Conservation (phyloP, 2,888 invertebrate genomes). For the Ashinkailepas kermadecensis region DNA sequence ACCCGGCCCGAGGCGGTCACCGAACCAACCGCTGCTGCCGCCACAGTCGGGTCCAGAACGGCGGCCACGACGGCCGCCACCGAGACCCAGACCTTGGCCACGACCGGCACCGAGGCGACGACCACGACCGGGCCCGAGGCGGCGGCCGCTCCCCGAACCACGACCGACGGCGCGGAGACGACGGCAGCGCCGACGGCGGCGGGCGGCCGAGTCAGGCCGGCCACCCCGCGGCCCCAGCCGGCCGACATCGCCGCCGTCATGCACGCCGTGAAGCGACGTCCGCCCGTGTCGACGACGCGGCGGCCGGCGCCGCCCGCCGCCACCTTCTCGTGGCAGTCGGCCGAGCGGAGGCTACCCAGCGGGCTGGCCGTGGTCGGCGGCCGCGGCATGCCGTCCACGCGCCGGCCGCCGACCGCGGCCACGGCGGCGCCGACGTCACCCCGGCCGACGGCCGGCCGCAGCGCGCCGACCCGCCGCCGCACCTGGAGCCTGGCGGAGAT, state of each 20-base stretch:
- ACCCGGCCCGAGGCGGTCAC: neutral
- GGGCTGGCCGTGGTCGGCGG: neutral
- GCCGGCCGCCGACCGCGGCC: neutral
- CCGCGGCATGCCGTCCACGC: neutral
- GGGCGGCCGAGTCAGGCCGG: neutral
- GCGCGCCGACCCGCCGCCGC: neutral
- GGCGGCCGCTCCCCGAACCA: neutral
- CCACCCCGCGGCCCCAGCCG: neutral
- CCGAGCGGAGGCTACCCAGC: neutral
- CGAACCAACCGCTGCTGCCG: neutral
- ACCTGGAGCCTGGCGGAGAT: constrained; percentile 14
- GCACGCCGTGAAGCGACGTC: neutral
- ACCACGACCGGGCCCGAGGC: neutral
- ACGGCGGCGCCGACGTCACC: neutral
- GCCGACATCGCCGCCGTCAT: neutral
- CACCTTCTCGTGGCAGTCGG: neutral
- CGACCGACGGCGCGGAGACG: neutral
- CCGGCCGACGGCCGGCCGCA: neutral
- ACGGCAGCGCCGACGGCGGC: neutral
- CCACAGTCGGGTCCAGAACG: too few relatives aligned
- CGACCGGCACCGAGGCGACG: neutral
- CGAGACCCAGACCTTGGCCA: neutral
- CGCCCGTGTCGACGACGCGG: neutral
- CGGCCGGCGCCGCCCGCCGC: neutral
- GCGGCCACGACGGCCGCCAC: neutral